A percentile compares a stretch with the other conserved stretches of the same genome.
Conservation (phyloP, 1,140 invertebrate species). For the Frieseomelitta varia region DNA sequence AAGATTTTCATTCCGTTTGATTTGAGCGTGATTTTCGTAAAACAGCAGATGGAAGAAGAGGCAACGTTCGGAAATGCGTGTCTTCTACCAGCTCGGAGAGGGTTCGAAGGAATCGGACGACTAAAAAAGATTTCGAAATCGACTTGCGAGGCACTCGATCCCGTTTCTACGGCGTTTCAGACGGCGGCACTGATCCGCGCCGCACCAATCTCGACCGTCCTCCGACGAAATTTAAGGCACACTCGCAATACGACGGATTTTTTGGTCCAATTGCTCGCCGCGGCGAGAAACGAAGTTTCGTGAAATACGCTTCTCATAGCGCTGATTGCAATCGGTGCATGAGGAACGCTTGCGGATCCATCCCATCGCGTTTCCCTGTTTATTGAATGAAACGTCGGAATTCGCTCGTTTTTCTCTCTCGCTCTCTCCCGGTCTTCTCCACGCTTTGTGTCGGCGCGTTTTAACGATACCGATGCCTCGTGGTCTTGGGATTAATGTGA, state of each 20-base stretch:
- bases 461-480: background rate
- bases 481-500: background rate
- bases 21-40: too few species aligned
- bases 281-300: conserved; percentile 51
- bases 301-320: conserved; percentile 47
- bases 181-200: conserved; percentile 14
- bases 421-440: too few species aligned
- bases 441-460: background rate
- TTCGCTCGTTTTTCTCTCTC: background rate
- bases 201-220: conserved; percentile 14
- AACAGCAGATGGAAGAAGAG: too few species aligned
- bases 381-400: conserved; percentile 19
- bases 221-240: conserved; percentile 59
- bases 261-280: conserved; percentile 44
- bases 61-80: too few species aligned
- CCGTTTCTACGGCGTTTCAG: background rate
- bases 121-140: too few species aligned
- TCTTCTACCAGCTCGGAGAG: too few species aligned
- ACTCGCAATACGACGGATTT: conserved; percentile 57
- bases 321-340: conserved; percentile 42
- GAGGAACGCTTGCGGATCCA: conserved; percentile 22
- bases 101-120: too few species aligned
- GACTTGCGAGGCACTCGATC: too few species aligned
- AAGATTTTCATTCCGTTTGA: too few species aligned
- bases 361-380: background rate